A percentile compares a stretch with the other conserved stretches of the same genome.
phyloP scores from a whole-genome alignment of 2,888 invertebrate genomes.

The Capitulum mitella region DNA sequence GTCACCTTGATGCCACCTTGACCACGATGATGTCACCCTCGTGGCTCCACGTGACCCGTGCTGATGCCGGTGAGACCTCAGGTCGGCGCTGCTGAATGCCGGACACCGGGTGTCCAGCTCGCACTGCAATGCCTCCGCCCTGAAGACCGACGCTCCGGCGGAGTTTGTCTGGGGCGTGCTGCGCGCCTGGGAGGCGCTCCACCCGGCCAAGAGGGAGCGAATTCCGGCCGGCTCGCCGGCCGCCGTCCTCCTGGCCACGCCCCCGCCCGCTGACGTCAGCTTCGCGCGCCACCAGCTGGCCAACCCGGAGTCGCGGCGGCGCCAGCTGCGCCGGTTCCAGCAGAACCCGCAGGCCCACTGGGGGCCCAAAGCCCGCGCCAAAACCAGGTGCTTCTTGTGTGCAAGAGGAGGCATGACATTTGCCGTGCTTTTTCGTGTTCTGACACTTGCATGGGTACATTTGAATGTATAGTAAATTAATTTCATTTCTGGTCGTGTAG shows the following conservation, averaged over 20 bases:
- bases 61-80: constrained; percentile 44
- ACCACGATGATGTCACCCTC: too few relatives aligned
- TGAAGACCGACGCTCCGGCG: constrained; percentile 88
- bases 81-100: constrained; percentile 82
- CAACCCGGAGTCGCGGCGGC: constrained; percentile 68
- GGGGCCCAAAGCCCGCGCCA: constrained; percentile 82
- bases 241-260: constrained; percentile 25
- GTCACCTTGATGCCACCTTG: too few relatives aligned
- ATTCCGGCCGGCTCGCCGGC: constrained; percentile 28
- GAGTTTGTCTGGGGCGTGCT: constrained; percentile 86
- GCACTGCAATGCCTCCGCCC: constrained; percentile 75
- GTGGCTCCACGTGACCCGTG: too few relatives aligned
- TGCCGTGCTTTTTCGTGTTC: too few relatives aligned
- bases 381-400: constrained; percentile 68
- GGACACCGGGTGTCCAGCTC: constrained; percentile 87
- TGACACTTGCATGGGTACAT: too few relatives aligned
- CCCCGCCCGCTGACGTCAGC: constrained; percentile 42
- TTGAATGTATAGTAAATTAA: too few relatives aligned
- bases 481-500: too few relatives aligned
- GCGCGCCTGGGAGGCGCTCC: constrained; percentile 59
- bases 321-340: constrained; percentile 70
- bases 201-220: constrained; percentile 31
- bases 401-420: too few relatives aligned
- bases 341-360: constrained; percentile 77
- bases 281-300: constrained; percentile 60